A percentile compares a stretch with the other conserved stretches of the same genome.
Evolutionary conservation across 2,797 vertebrate genomes (phyloP).

Genomic region (Babyrousa celebensis): DNA sequence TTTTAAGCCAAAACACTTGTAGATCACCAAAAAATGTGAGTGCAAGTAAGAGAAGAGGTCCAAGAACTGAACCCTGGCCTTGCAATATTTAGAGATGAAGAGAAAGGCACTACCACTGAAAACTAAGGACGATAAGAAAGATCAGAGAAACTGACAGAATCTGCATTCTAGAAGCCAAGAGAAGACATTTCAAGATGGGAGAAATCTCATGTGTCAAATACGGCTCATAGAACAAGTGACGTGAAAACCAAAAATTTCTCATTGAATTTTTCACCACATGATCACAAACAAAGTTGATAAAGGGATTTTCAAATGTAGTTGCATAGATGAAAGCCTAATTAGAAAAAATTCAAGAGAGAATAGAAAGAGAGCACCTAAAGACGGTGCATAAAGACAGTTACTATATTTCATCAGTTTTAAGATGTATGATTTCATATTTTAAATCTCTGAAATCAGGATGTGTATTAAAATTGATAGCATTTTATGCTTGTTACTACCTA

Average conservation of each 20-base stretch:
- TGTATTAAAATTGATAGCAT: neutral
- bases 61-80: neutral
- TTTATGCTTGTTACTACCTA: neutral
- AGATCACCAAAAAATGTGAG: neutral
- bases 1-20: neutral
- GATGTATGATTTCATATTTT: neutral
- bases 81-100: neutral
- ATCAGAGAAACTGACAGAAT: neutral
- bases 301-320: neutral
- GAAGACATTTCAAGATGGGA: neutral
- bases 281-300: neutral
- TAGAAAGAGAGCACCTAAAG: neutral
- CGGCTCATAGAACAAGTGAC: neutral
- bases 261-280: neutral
- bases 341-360: neutral
- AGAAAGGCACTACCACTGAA: neutral
- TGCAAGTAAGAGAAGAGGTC: neutral
- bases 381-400: neutral
- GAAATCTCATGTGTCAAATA: neutral
- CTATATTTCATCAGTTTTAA: neutral
- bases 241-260: neutral
- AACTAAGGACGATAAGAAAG: neutral
- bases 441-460: neutral
- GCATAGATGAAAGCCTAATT: neutral
- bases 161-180: neutral